A percentile compares a stretch with the other conserved stretches of the same genome.
Evolutionary conservation across 92 coral and sea anemone species (phyloP).

Genomic region (Bergia sp.): DNA sequence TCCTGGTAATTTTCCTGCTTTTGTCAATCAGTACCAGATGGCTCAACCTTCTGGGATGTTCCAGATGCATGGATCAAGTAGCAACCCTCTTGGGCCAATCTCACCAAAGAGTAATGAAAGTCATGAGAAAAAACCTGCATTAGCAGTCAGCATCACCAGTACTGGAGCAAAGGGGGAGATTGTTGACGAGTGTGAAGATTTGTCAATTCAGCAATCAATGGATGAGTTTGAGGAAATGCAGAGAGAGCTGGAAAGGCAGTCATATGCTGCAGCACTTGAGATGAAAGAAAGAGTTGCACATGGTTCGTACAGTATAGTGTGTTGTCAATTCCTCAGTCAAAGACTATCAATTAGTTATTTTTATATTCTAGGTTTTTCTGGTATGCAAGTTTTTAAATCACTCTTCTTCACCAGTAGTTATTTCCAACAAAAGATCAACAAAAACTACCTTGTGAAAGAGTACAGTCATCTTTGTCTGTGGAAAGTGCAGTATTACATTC

Average conservation of each 20-base stretch:
- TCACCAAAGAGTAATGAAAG: background rate
- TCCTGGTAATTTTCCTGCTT: conserved; percentile 4
- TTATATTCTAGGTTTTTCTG: no score
- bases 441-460: no score
- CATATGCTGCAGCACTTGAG: conserved; percentile 89
- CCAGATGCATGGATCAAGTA: background rate
- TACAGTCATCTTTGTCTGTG: no score
- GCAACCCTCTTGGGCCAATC: background rate
- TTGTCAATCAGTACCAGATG: conserved; percentile 21
- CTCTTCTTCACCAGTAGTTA: no score
- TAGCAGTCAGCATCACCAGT: conserved; percentile 4
- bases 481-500: no score
- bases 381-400: no score
- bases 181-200: conserved; percentile 84
- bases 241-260: conserved; percentile 72
- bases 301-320: conserved; percentile 11
- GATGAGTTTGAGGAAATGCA: conserved; percentile 61
- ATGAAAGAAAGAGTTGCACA: conserved; percentile 5
- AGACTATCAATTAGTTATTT: no score
- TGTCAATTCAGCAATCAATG: conserved; percentile 76
- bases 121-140: background rate
- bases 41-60: background rate
- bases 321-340: background rate
- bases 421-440: no score
- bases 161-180: conserved; percentile 57